Base-by-base conservation (phyloP, 1,140 invertebrate species). In the Macrotrachela quadricornifera region DNA sequence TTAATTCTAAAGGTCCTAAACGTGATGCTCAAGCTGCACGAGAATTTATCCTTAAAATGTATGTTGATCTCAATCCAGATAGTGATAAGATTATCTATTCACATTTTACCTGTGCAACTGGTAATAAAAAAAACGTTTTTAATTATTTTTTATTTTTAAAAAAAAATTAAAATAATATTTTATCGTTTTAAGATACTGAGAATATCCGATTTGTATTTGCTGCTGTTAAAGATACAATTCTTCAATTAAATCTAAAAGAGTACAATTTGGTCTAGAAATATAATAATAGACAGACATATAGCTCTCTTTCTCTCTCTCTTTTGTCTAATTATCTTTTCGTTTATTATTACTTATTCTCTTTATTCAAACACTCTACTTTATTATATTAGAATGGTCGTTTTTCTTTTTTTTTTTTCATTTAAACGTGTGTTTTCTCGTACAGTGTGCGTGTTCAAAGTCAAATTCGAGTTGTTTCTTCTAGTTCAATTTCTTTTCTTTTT, bases 31-130 rank as follows among this genome's bases (percentile, higher is more conserved):
- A 87, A 73, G 79, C 86, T 67, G 92, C 94, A 69, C 80, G 92
- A 73, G 94, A 99, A 76, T 97, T 97, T 74, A 99, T 99, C 70
- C 78, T 99, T 67, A 83, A 88, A 75, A 99, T 97, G 92, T 99
- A 99, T 79, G 92, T 99, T 69, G 92, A 99, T 74, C 79, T 99
- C 69, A 99, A 99, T 77, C 94, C 94, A 58, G 94, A 99, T 76
- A 85, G 82, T 67, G 92, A 99, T 77, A 99, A 99, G 78, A 97
- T 97, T 64, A 97, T 99, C 74, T 99, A 99, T 79, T 99, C 92
- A 69, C 94, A 99, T 78, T 99, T 99, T 77, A 99, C 94, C 63
- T 97, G 92, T 80, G 94, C 94, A 73, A 99, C 94, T 82, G 92
- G 91, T 96, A 80, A 73, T 72, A 66, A 58, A 52, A 44, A 18